These are phyloP conservation scores for Pollenia labialis DNA, from an alignment of 2,888 invertebrate genomes.

Conservation along the genomic window DNA sequence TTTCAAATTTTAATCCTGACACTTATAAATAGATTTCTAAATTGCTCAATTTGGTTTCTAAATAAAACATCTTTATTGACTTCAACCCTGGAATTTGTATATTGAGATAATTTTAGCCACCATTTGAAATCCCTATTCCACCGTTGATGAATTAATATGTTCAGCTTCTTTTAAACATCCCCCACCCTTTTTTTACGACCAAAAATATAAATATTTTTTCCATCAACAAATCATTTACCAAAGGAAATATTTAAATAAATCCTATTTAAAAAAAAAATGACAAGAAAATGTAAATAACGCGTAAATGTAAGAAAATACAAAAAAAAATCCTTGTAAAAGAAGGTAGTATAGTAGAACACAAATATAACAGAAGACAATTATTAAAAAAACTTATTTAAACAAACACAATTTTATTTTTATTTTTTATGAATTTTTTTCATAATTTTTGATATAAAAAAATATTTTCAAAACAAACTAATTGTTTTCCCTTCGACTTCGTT, in stretches of 20 bases:
- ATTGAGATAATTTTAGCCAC: constrained; percentile 75
- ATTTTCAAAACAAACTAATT: too few relatives aligned
- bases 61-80: constrained; percentile 50
- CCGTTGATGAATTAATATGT: constrained; percentile 76
- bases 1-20: constrained; percentile 6
- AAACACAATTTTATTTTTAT: too few relatives aligned
- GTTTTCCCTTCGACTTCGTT: too few relatives aligned
- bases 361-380: too few relatives aligned
- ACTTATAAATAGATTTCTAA: constrained; percentile 20
- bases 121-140: constrained; percentile 81
- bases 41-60: background rate
- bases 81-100: constrained; percentile 58
- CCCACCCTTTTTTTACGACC: background rate
- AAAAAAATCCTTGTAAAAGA: constrained; percentile 37
- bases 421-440: too few relatives aligned
- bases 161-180: constrained; percentile 55
- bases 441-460: too few relatives aligned
- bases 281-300: constrained; percentile 74
- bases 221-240: constrained; percentile 79
- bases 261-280: constrained; percentile 78
- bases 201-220: constrained; percentile 42
- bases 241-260: constrained; percentile 69
- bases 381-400: too few relatives aligned
- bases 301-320: constrained; percentile 76
- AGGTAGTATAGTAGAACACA: background rate